Evolutionary conservation across 2,113 vertebrate genomes (phyloP).

Genomic region (Pterophyllum scalare): DNA sequence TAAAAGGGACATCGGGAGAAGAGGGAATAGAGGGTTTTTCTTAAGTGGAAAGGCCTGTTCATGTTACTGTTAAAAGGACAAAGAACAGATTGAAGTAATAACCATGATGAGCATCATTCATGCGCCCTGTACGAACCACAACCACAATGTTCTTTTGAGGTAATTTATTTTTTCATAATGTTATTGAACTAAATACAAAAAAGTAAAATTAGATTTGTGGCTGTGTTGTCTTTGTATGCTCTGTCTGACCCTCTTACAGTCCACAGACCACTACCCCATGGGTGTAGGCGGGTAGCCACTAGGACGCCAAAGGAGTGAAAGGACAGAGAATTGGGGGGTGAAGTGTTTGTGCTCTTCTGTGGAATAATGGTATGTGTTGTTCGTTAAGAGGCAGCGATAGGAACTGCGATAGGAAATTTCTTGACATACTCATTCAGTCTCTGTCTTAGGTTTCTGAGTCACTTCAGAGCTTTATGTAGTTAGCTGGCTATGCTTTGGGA

Average conservation of each 20-base stretch:
- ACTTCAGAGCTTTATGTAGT: conserved; percentile 36
- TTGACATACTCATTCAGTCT: conserved; percentile 40
- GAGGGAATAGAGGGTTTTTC: conserved; percentile 14
- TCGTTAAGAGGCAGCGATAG: conserved; percentile 41
- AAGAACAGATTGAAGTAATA: conserved; percentile 57
- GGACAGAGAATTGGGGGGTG: conserved; percentile 47
- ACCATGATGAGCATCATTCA: conserved; percentile 47
- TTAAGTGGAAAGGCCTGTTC: conserved; percentile 48
- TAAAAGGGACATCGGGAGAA: not conserved
- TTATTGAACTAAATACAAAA: conserved; percentile 10
- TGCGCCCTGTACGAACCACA: conserved; percentile 31
- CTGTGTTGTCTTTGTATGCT: conserved; percentile 36
- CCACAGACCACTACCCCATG: conserved; percentile 22
- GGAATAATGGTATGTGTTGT: conserved; percentile 65
- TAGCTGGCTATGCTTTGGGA: conserved; percentile 14
- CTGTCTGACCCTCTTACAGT: conserved; percentile 35
- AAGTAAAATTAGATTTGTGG: conserved; percentile 48
- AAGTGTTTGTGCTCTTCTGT: conserved; percentile 46
- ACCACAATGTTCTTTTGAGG: conserved; percentile 45
- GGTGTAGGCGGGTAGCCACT: conserved; percentile 42
- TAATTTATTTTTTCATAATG: conserved; percentile 41
- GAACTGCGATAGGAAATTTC: conserved; percentile 48
- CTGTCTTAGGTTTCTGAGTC: conserved; percentile 45
- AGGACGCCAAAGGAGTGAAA: conserved; percentile 54
- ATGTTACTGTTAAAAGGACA: conserved; percentile 44